Conservation (phyloP, 2,797 vertebrate species). For the Ispidina lecontei region DNA sequence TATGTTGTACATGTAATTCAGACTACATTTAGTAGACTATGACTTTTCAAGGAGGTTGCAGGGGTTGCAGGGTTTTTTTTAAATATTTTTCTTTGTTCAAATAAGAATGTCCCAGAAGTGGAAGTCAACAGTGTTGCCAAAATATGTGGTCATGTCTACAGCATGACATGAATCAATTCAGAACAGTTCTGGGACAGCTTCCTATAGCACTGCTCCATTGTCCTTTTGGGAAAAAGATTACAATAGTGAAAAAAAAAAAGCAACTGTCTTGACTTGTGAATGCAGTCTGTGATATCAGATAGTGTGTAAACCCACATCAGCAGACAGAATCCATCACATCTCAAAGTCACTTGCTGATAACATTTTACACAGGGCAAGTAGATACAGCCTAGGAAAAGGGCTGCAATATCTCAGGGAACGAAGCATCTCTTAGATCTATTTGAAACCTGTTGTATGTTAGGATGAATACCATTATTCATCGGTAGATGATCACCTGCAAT, state of each 20-base stretch:
- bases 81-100: neutral
- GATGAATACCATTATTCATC: neutral
- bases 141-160: neutral
- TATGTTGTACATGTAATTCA: neutral
- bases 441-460: neutral
- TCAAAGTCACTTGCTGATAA: neutral
- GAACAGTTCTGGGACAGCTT: neutral
- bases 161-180: neutral
- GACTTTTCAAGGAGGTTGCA: neutral
- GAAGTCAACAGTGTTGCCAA: neutral
- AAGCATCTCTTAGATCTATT: neutral
- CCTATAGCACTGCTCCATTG: neutral
- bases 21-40: neutral
- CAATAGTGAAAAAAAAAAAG: neutral
- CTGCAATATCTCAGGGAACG: neutral
- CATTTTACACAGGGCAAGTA: neutral
- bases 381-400: neutral
- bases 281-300: neutral
- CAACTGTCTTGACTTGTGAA: neutral
- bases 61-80: neutral
- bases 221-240: neutral
- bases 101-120: neutral
- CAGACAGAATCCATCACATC: neutral
- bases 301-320: accelerated
- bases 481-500: neutral